Base-by-base conservation (phyloP, 2,888 invertebrate genomes). In the Tigriopus californicus region DNA sequence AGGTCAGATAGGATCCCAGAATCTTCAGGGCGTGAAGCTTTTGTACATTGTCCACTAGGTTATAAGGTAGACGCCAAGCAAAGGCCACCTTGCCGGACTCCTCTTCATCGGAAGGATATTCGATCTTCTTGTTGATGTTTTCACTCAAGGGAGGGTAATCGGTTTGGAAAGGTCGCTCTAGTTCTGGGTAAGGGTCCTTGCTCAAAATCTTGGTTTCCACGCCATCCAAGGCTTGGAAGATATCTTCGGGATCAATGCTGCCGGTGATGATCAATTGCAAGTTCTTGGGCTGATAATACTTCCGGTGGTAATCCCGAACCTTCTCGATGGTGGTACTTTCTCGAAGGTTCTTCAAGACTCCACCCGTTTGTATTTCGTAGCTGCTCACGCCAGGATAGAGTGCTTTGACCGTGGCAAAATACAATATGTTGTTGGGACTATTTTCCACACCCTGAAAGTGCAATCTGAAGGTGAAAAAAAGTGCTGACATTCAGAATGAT, bases 281-380 rank as follows among this genome's bases (percentile, higher is more conserved):
- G 70, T 94, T 94, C 71, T 89, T 87, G 1, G 91, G 81, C 22
- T 88, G 77, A 71, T 92, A 94, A 72, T 85, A 91, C 62, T 83
- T 77, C 65, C 81, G 80, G 70, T 92, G 91, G 69, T 82, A 94
- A 13, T 79, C 74, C 64, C 77, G 77, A 6, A 64, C 62, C 77
- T 90, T 90, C 62, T 76, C 75, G 68, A 87, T 86, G 61, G 76
- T 80, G 46, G 87, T 88, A 61, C 83, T 83, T 66, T 80, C 82
- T 62, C 90, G 75, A 11, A 92, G 74, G 71, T 90, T 89, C 66
- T 82, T 78, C 77, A 90, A 77, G 58, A 83, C 79, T 59, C 91
- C 91, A 44, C 90, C 90, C 57, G 86, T 85, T 70, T 84, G 82
- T 1, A 83, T 80, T 60, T 83, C 83, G 71, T 90, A 92, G 0